Evolutionary conservation across 2,113 vertebrate genomes (phyloP).

Genomic region (Sprattus sprattus): DNA sequence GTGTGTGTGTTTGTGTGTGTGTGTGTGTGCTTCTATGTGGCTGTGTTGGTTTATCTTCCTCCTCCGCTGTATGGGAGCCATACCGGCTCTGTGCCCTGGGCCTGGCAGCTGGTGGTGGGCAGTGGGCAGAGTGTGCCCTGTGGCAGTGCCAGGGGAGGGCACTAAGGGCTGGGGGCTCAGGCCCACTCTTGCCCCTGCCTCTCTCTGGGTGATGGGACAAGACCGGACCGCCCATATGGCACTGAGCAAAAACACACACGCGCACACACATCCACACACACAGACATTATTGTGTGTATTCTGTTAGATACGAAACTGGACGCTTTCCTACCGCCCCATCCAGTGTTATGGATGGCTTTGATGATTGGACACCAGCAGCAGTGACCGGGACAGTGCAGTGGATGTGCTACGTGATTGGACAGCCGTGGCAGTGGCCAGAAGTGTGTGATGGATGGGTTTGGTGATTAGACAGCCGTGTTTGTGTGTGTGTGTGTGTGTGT

Average conservation of each 20-base stretch:
- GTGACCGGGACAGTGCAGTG: conserved; percentile 19
- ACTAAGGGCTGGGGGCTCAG: conserved; percentile 61
- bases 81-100: conserved; percentile 56
- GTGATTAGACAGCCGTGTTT: conserved; percentile 52
- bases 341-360: conserved; percentile 39
- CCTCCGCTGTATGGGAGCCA: conserved; percentile 43
- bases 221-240: conserved; percentile 73
- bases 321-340: conserved; percentile 57
- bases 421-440: conserved; percentile 43
- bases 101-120: conserved; percentile 72
- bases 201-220: conserved; percentile 71
- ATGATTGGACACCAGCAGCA: conserved; percentile 27
- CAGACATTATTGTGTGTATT: conserved; percentile 35
- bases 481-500: too few relatives aligned
- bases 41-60: conserved; percentile 13
- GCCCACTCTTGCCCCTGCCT: conserved; percentile 57
- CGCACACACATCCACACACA: not conserved
- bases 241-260: conserved; percentile 60
- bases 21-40: not conserved
- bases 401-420: conserved; percentile 5
- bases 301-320: conserved; percentile 71
- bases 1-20: too few relatives aligned
- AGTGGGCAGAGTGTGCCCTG: conserved; percentile 71
- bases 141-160: conserved; percentile 73
- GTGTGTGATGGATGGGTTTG: conserved; percentile 57